These are phyloP conservation scores for Trachelipus rathkii DNA, from an alignment of 1,140 invertebrate genomes.

Conservation along the genomic window DNA sequence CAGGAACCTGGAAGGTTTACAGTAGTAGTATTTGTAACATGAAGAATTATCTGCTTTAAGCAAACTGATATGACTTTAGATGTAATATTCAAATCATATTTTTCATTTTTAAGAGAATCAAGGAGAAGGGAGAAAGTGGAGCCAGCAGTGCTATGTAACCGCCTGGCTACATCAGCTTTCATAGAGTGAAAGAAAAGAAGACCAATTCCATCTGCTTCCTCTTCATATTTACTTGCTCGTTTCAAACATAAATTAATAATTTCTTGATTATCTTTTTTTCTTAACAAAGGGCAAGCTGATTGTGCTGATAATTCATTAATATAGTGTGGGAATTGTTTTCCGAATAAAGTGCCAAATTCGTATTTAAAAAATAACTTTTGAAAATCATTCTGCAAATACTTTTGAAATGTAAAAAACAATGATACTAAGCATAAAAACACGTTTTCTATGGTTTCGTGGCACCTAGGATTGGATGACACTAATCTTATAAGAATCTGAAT, in stretches of 20 bases:
- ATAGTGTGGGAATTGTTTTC: conserved; percentile 22
- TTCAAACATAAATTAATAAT: conserved; percentile 19
- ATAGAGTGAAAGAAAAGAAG: conserved; percentile 13
- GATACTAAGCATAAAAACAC: conserved; percentile 24
- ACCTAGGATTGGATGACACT: neutral
- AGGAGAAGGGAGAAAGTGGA: conserved; percentile 16
- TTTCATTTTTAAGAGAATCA: conserved; percentile 3
- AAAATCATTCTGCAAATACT: conserved; percentile 13
- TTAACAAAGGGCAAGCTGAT: conserved; percentile 8
- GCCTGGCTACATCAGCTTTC: conserved; percentile 21
- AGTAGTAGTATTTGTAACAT: conserved; percentile 1
- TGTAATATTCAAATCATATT: neutral
- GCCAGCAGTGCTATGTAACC: conserved; percentile 22
- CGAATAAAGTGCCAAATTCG: conserved; percentile 16
- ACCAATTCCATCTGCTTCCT: conserved; percentile 18
- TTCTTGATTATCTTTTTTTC: conserved; percentile 8
- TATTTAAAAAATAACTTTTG: conserved; percentile 18
- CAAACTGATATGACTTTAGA: conserved; percentile 4
- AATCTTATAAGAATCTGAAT: conserved; percentile 5
- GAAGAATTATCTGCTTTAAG: conserved; percentile 14
- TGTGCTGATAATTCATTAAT: conserved; percentile 29
- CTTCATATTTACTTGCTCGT: neutral
- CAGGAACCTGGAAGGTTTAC: neutral
- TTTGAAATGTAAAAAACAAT: conserved; percentile 19
- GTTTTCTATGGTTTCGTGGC: conserved; percentile 25